Conservation (phyloP, 2,888 invertebrate species). For the Pyrgus malvae region DNA sequence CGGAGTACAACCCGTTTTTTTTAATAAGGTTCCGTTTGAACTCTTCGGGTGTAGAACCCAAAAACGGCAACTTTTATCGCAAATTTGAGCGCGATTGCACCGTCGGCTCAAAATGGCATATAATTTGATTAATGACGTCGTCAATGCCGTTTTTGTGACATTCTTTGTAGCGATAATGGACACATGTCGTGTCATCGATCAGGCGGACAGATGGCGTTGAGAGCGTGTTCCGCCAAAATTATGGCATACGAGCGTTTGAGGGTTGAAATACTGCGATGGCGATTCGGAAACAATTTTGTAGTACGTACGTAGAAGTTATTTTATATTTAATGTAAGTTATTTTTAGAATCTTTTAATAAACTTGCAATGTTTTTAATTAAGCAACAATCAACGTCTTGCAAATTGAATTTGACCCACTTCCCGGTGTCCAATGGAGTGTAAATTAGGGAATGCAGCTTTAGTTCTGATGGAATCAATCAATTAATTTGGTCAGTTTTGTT, state of each 20-base stretch:
- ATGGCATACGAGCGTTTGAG: slow-evolving; percentile 8
- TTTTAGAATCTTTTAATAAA: too few relatives aligned
- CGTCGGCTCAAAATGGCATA: slow-evolving; percentile 40
- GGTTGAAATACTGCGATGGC: background rate
- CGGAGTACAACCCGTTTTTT: too few relatives aligned
- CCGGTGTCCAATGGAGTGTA: too few relatives aligned
- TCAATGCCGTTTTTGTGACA: slow-evolving; percentile 51
- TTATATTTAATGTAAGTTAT: too few relatives aligned
- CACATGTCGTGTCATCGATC: slow-evolving; percentile 77
- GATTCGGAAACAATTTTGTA: background rate
- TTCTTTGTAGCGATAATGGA: slow-evolving; percentile 67
- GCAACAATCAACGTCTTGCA: too few relatives aligned
- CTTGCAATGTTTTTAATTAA: too few relatives aligned
- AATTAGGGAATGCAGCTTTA: too few relatives aligned
- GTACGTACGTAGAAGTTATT: too few relatives aligned
- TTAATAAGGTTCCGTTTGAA: too few relatives aligned
- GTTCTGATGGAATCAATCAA: too few relatives aligned
- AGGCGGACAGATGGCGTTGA: slow-evolving; percentile 63
- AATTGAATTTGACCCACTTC: too few relatives aligned
- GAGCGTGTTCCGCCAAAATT: slow-evolving; percentile 52
- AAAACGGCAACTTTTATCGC: slow-evolving; percentile 17
- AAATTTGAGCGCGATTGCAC: slow-evolving; percentile 20
- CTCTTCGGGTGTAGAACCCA: background rate
- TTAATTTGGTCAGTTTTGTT: too few relatives aligned
- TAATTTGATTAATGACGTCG: slow-evolving; percentile 71